These are phyloP conservation scores for Phalacrocorax aristotelis DNA, from an alignment of 2,113 vertebrate genomes.

Conservation along the genomic window DNA sequence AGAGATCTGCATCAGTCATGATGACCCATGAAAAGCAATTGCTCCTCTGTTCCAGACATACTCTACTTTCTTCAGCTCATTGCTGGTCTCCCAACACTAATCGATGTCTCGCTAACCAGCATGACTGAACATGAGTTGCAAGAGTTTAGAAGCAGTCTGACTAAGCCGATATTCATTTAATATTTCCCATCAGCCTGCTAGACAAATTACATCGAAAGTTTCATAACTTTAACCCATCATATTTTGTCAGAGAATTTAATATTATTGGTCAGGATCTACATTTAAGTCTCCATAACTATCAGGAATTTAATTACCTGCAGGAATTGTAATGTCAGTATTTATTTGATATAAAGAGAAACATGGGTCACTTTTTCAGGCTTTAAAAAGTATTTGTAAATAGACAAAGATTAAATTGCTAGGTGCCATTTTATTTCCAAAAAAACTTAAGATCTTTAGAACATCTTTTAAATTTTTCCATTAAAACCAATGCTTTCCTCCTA, in stretches of 20 bases:
- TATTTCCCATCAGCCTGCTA: not conserved
- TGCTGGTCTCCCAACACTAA: not conserved
- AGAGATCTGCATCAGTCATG: not conserved
- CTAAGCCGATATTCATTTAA: not conserved
- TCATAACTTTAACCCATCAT: not conserved
- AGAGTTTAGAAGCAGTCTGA: not conserved
- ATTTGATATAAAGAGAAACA: not conserved
- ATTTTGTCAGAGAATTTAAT: not conserved
- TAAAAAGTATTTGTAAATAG: not conserved
- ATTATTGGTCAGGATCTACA: not conserved
- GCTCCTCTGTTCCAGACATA: not conserved
- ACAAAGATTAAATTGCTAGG: not conserved
- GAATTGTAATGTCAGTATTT: not conserved
- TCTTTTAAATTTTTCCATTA: not conserved
- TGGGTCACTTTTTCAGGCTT: not conserved
- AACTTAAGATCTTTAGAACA: not conserved
- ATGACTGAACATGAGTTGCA: not conserved
- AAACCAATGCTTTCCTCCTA: slow-evolving; percentile 21
- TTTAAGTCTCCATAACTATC: not conserved
- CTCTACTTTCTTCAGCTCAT: not conserved
- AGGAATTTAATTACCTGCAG: not conserved
- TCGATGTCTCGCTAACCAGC: not conserved
- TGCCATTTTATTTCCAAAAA: not conserved
- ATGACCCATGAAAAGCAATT: not conserved
- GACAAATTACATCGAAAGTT: not conserved